Evolutionary conservation across 2,888 invertebrate species (phyloP), one percentile per base, ranked within the genome.

Genomic region (Teleogryllus oceanicus): DNA sequence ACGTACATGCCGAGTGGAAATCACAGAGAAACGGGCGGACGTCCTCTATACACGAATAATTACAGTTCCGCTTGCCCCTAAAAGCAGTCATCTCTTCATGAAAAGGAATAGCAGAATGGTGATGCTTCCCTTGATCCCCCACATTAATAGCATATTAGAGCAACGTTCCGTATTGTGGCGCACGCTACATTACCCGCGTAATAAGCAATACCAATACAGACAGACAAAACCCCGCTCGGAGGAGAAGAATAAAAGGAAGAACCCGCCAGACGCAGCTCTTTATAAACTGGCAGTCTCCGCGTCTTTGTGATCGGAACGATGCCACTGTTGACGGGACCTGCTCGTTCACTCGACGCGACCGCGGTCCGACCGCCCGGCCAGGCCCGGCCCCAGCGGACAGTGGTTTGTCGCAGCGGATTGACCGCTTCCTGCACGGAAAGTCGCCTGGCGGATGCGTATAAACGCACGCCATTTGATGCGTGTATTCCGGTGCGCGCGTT

Each of bases 151-250:
- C n/a, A n/a, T 62, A 62, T 62, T 62, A 62, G 62, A n/a, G 62
- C 13, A 62, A 8, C n/a, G 13, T 8, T 18, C 4, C 62, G 12
- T 62, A 62, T 62, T 62, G n/a, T 62, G n/a, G 62, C 5, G 8
- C n/a, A 62, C 62, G 62, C 62, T 62, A 62, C 62, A 62, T 62
- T 62, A 62, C 62, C 62, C 62, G n/a, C 62, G 62, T 62, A 62
- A 62, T 62, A 62, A 62, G 62, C n/a, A 62, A 62, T 62, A 62
- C 62, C 62, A 62, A 62, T 62, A 62, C 62, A 62, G 16, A 8
- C 62, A 62, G n/a, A 18, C 62, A 62, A 62, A 62, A 62, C 62
- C 13, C 16, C 8, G 62, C 13, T 62, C 37, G 62, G 13, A 8
- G 62, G 62, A 16, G 62, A n/a, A 62, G 16, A 62, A 62, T 62